Evolutionary conservation across 2,888 invertebrate species (phyloP).

Genomic region (Drosophila heteroneura): DNA sequence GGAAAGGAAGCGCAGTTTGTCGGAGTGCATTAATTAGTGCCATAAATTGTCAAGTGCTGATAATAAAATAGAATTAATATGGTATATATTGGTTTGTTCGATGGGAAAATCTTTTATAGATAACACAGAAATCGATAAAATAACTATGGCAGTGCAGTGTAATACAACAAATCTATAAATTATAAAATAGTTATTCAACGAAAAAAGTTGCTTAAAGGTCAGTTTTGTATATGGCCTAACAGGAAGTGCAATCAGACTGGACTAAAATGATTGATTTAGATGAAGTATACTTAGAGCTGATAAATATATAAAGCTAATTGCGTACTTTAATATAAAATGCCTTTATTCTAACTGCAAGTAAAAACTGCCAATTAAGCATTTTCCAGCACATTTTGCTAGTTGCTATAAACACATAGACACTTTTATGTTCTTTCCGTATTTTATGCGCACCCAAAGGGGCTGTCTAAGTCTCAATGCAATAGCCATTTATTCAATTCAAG

Average conservation of each 20-base stretch:
- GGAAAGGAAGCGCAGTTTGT: constrained; percentile 22
- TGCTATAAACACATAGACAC: background rate
- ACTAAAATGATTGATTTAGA: background rate
- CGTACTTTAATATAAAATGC: background rate
- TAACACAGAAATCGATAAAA: constrained; percentile 50
- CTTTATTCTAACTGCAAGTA: background rate
- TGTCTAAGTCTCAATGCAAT: constrained; percentile 34
- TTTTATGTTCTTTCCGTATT: background rate
- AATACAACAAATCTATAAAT: background rate
- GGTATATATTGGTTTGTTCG: background rate
- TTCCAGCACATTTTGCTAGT: background rate
- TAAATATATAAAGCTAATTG: background rate
- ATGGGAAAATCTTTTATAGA: constrained; percentile 3
- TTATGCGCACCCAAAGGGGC: background rate
- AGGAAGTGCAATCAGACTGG: too few relatives aligned
- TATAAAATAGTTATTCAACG: background rate
- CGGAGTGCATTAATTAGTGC: constrained; percentile 42
- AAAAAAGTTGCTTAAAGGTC: constrained; percentile 2
- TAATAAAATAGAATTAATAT: constrained; percentile 1
- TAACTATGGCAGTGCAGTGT: constrained; percentile 6
- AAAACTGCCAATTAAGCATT: background rate
- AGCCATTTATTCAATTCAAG: constrained; percentile 29
- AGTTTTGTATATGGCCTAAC: background rate
- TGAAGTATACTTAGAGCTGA: background rate
- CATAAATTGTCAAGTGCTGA: constrained; percentile 42